These are phyloP conservation scores for Phytoseiulus persimilis DNA, from an alignment of 2,888 invertebrate species.

Conservation along the genomic window DNA sequence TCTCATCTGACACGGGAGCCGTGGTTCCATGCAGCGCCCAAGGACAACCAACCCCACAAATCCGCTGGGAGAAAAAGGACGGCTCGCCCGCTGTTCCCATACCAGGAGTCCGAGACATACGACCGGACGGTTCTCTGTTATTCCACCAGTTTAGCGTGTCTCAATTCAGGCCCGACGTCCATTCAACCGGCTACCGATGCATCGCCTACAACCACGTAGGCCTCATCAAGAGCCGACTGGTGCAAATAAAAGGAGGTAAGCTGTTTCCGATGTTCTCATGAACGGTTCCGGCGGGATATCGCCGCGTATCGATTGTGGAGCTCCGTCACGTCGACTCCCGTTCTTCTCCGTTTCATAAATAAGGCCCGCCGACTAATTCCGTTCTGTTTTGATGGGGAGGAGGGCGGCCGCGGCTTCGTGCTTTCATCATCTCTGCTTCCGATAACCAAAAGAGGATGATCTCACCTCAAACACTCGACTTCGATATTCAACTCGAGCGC, in stretches of 20 bases:
- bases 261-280: not conserved
- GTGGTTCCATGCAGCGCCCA: slow-evolving; percentile 39
- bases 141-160: slow-evolving; percentile 38
- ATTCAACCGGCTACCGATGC: slow-evolving; percentile 40
- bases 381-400: no score
- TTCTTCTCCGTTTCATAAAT: no score
- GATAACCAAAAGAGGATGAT: no score
- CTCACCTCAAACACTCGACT: no score
- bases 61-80: slow-evolving; percentile 40
- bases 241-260: slow-evolving; percentile 41
- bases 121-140: slow-evolving; percentile 40
- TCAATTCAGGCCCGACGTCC: slow-evolving; percentile 40
- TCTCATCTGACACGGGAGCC: slow-evolving; percentile 35
- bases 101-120: slow-evolving; percentile 39
- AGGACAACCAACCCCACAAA: slow-evolving; percentile 40
- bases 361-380: no score
- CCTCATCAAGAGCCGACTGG: slow-evolving; percentile 38
- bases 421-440: no score
- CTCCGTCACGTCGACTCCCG: no score
- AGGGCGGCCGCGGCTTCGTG: no score
- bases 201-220: slow-evolving; percentile 40
- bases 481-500: no score
- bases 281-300: not conserved
- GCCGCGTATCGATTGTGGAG: no score
- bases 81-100: slow-evolving; percentile 36